Base-by-base conservation (phyloP, 2,888 invertebrate species). In the Meta bourneti region DNA sequence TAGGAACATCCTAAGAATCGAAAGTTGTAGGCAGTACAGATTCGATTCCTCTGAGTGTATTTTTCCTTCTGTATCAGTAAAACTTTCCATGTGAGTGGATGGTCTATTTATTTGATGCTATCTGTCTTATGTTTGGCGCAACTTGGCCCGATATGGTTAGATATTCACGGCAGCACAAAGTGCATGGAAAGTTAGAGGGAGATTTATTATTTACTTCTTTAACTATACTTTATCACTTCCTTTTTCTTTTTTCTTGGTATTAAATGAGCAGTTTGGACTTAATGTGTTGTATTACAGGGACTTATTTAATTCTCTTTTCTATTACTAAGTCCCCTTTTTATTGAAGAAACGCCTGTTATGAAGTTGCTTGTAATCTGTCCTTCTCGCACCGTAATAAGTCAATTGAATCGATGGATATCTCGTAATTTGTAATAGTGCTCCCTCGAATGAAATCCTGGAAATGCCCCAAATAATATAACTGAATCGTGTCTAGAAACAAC, bases 91-190 rank as follows among this genome's bases (percentile, higher is more conserved):
- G 34, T 34, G 34, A 2, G 34, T 34, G 34, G 4, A 34, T 34
- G 34, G n/a, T 34, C 34, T 4, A 34, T 34, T 34, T 34, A 34
- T n/a, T n/a, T n/a, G n/a, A n/a, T n/a, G n/a, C n/a, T n/a, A n/a
- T n/a, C n/a, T n/a, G n/a, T n/a, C n/a, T n/a, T n/a, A n/a, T n/a
- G n/a, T n/a, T n/a, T n/a, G n/a, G n/a, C n/a, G n/a, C n/a, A n/a
- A n/a, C n/a, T n/a, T n/a, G n/a, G n/a, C n/a, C n/a, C n/a, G 52
- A 48, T n/a, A n/a, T n/a, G n/a, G n/a, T n/a, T 72, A 89, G 82
- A 82, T 77, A 89, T 82, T 82, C 88, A 88, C 81, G 81, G 19
- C 20, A 9, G n/a, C n/a, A n/a, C n/a, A n/a, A n/a, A n/a, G 20
- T 1, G 80, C 69, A 88, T n/a, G n/a, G n/a, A n/a, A 88, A 80